Percentiles rank a stretch among this genome's conserved stretches.
Conservation (phyloP, 1,140 invertebrate species). For the Pissodes strobi region DNA sequence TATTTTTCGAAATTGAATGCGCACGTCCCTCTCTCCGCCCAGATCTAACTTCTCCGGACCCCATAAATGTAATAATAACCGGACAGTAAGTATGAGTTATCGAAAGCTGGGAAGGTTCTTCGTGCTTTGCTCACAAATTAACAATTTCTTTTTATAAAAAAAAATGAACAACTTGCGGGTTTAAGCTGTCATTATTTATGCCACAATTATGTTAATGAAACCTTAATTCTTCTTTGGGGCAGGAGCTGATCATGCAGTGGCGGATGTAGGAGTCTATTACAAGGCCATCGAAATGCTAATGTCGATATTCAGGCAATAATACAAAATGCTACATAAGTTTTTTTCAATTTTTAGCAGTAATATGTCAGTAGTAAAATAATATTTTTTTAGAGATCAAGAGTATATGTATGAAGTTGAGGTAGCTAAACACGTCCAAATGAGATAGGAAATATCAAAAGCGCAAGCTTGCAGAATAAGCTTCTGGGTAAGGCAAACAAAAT, state of each 20-base stretch:
- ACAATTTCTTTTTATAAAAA: constrained; percentile 29
- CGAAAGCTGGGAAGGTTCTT: constrained; percentile 19
- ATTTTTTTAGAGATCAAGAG: no score
- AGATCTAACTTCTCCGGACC: constrained; percentile 19
- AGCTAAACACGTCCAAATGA: no score
- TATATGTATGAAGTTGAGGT: no score
- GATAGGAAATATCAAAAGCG: no score
- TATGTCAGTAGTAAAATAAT: no score
- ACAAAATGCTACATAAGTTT: no score
- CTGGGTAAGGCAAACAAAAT: no score
- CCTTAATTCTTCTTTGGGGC: constrained; percentile 20
- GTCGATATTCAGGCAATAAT: no score
- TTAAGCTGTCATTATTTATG: constrained; percentile 29
- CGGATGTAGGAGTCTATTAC: no score
- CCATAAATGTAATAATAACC: constrained; percentile 23
- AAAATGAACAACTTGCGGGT: constrained; percentile 5
- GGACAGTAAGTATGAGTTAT: constrained; percentile 30
- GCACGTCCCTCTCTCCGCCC: constrained; percentile 13
- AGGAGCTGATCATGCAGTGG: constrained; percentile 3
- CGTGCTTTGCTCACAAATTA: constrained; percentile 22
- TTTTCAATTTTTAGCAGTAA: no score
- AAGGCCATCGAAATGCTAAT: no score
- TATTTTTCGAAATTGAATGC: constrained; percentile 10
- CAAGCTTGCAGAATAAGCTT: no score
- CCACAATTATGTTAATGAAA: constrained; percentile 25